Evolutionary conservation across 2,888 invertebrate genomes (phyloP), one percentile per base, ranked within the genome.

Genomic region (Cinara cedri): DNA sequence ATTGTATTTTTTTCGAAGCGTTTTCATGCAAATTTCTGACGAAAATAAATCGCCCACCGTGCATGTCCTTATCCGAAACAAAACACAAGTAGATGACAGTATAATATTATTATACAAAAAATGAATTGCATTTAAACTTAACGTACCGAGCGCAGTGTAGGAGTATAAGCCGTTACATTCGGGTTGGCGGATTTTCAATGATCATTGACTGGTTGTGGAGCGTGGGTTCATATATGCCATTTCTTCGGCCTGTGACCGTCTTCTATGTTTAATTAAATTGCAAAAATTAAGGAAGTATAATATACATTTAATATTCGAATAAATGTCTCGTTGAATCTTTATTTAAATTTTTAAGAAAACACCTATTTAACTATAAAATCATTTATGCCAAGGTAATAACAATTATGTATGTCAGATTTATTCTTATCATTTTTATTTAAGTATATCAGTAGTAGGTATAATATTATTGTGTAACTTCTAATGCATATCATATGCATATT

Each of bases 111-210:
- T 63, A 55, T 19, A 46, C 11, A 14, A 13, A 76, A 66, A 46
- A 57, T 68, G 55, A 55, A 51, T 78, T 78, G 44, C 42, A 16
- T 70, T 8, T 42, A 42, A 44, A 65, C 63, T 54, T 54, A n/a
- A 62, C 60, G 60, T 70, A 49, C 19, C 8, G 19, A 46, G n/a
- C 60, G 78, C 70, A 49, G n/a, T 70, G 78, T 78, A 49, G 78
- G 76, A 60, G 76, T 66, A 34, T 14, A 26, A 44, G 26, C 51
- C 70, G 68, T 70, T 78, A 60, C 21, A 49, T 70, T 60, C 11
- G n/a, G n/a, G 68, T 70, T 78, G 68, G 76, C 16, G 76, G 26
- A 68, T 78, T 60, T 74, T 63, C 51, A 65, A 65, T 74, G 74
- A 54, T 54, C 42, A 34, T 60, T 60, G n/a, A 34, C 6, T 34